Percentiles rank a stretch among this genome's conserved stretches.
Conservation (phyloP, 2,113 vertebrate genomes). For the Misgurnus mizolepis region DNA sequence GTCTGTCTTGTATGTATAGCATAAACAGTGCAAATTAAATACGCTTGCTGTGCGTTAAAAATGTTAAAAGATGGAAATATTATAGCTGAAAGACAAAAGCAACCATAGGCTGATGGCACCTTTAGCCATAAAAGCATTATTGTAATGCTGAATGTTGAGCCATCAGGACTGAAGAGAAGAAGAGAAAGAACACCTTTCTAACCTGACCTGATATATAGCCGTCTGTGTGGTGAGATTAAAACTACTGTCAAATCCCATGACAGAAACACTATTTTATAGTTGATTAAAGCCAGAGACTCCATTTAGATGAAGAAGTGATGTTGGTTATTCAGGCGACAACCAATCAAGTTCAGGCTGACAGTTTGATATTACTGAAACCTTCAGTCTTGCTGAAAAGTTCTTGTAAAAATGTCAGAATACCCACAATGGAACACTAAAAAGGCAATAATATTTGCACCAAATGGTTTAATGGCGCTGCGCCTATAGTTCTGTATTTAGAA, state of each 20-base stretch:
- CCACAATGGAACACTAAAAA: background rate
- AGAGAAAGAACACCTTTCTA: too few species aligned
- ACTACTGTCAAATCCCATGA: conserved; percentile 24
- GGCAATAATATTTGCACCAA: background rate
- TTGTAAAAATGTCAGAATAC: background rate
- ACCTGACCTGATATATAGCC: too few species aligned
- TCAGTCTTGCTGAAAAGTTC: background rate
- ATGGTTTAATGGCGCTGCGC: background rate
- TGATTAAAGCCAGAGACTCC: background rate
- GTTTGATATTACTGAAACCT: background rate
- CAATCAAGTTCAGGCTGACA: background rate
- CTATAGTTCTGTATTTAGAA: background rate
- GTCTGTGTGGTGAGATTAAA: background rate
- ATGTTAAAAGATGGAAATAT: background rate
- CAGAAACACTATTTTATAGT: background rate
- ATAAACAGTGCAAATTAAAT: background rate
- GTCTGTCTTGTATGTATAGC: background rate
- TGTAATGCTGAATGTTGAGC: too few species aligned
- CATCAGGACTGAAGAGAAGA: too few species aligned
- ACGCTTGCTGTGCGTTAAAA: background rate
- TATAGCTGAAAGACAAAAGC: background rate
- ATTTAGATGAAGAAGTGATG: background rate
- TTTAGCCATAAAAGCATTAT: background rate
- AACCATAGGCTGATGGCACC: background rate
- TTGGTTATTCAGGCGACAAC: background rate